Evolutionary conservation across 1,140 invertebrate species (phyloP), one percentile per base, ranked within the genome.

Genomic region (Drosophila tsacasi): DNA sequence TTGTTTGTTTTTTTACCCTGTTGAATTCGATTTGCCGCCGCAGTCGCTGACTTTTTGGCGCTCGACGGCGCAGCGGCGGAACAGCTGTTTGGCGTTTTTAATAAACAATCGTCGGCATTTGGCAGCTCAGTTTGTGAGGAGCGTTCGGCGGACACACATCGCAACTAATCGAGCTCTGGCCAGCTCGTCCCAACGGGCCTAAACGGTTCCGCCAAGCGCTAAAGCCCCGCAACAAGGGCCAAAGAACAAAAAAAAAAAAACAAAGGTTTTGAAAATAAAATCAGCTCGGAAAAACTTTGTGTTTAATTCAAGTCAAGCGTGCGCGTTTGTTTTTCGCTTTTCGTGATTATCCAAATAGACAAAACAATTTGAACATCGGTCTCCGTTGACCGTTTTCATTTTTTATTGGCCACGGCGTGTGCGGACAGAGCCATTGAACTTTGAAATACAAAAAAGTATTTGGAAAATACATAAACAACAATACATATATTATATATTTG

Each of bases 71-170:
- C 55, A 57, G 54, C 54, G 39, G 54, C 35, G 54, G 61, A 89
- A 87, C 83, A 87, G 83, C 83, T 87, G 86, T 82, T 90, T 68
- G 64, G 32, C 61, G 61, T 73, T 89, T 78, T 85, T 85, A 74
- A 91, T 90, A 91, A 91, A 91, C 86, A 90, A 90, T 76, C 76
- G 32, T 78, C 54, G 59, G 79, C 79, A 50, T 60, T 44, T 44
- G 67, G 44, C 44, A 37, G 67, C 65, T 90, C 85, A 90, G 85
- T 90, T 62, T 77, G 78, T 72, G 79, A 75, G 80, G 73, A 83
- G 68, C 78, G 80, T 80, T 84, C 76, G 68, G 85, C 76, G 85
- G 84, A 90, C 78, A 90, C 69, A 81, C 85, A 89, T 65, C 83
- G 79, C 30, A 62, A 47, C 66, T 37, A 64, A 27, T 65, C 59